These are phyloP conservation scores for Tupaia chinensis DNA, from an alignment of 2,113 vertebrate species.

Conservation along the genomic window DNA sequence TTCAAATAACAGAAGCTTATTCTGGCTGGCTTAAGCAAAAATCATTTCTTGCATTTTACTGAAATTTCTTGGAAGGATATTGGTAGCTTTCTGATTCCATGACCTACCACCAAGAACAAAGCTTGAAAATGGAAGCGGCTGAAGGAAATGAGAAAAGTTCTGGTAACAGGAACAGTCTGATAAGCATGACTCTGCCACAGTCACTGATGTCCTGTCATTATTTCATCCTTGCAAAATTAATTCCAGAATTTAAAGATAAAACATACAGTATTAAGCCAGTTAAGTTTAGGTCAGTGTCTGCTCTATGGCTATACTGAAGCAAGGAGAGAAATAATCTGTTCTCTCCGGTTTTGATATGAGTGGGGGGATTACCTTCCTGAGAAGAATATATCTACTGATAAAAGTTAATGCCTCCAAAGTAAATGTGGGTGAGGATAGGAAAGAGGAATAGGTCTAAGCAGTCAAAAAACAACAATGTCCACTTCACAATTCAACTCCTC, in stretches of 20 bases:
- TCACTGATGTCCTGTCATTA: no score
- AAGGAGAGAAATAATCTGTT: not conserved
- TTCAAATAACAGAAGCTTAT: not conserved
- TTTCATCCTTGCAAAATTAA: not conserved
- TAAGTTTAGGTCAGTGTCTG: not conserved
- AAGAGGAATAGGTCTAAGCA: not conserved
- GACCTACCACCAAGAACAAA: not conserved
- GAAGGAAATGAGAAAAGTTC: not conserved
- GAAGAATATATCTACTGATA: not conserved
- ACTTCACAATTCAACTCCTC: not conserved
- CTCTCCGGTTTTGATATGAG: not conserved
- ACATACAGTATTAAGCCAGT: not conserved
- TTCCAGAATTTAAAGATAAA: not conserved
- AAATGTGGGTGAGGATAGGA: not conserved
- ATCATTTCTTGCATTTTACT: not conserved
- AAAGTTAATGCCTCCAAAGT: not conserved
- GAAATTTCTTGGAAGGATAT: not conserved
- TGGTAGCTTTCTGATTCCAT: not conserved
- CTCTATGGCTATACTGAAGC: not conserved
- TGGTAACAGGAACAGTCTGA: not conserved
- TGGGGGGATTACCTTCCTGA: not conserved
- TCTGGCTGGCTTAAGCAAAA: not conserved
- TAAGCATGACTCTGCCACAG: not conserved
- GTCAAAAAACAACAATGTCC: not conserved
- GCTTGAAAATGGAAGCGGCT: not conserved